These are phyloP conservation scores for Agrilus planipennis DNA, from an alignment of 1,140 invertebrate species.

Conservation along the genomic window DNA sequence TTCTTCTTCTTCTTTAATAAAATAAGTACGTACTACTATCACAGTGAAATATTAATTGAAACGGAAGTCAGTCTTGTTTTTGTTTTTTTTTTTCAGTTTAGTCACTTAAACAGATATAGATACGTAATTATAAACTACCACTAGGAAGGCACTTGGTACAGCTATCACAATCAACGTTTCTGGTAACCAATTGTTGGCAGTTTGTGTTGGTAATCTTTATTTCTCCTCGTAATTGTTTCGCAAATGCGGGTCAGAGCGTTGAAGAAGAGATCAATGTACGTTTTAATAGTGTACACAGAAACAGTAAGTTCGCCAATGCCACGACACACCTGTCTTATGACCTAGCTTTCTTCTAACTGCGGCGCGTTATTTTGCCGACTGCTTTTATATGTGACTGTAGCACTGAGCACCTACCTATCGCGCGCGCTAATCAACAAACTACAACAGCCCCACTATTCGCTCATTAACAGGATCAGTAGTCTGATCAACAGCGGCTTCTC, in stretches of 20 bases:
- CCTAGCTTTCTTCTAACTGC: constrained; percentile 29
- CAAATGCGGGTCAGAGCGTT: too few relatives aligned
- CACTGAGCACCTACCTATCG: constrained; percentile 1
- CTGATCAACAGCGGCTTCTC: neutral
- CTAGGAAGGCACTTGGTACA: too few relatives aligned
- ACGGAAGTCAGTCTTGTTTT: too few relatives aligned
- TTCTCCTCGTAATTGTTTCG: too few relatives aligned
- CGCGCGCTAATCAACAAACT: constrained; percentile 8
- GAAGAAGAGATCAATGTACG: too few relatives aligned
- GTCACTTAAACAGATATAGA: too few relatives aligned
- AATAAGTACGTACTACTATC: constrained; percentile 21
- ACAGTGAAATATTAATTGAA: constrained; percentile 11
- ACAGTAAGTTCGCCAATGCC: constrained; percentile 32
- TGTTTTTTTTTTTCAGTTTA: too few relatives aligned
- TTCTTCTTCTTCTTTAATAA: constrained; percentile 10
- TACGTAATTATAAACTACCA: too few relatives aligned
- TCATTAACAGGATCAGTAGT: constrained; percentile 11
- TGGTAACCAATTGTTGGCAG: too few relatives aligned
- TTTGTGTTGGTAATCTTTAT: too few relatives aligned
- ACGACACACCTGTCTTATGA: constrained; percentile 30
- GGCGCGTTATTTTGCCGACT: constrained; percentile 5
- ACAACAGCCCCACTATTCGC: constrained; percentile 7
- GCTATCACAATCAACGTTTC: too few relatives aligned
- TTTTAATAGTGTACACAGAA: too few relatives aligned
- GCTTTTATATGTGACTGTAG: constrained; percentile 15